Conservation (phyloP, 2,797 vertebrate species). For the Myripristis murdjan region DNA sequence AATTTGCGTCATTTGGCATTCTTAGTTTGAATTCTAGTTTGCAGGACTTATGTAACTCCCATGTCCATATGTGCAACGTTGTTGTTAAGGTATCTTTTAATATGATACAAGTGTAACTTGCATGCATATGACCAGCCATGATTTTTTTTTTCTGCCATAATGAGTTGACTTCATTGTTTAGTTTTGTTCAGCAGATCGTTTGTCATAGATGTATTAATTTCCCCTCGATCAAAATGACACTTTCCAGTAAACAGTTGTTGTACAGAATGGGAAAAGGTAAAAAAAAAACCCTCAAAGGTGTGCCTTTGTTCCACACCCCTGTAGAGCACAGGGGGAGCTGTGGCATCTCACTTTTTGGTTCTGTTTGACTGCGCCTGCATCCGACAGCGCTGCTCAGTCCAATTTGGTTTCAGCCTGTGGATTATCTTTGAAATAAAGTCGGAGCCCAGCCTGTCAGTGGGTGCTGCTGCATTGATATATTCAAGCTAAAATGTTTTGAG, state of each 20-base stretch:
- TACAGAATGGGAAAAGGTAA: constrained; percentile 20
- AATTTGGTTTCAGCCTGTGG: constrained; percentile 62
- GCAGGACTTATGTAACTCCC: too few species aligned
- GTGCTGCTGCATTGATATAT: constrained; percentile 61
- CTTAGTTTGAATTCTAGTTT: constrained; percentile 10
- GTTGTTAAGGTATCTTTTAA: neutral
- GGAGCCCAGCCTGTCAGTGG: constrained; percentile 56
- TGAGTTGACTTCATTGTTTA: constrained; percentile 22
- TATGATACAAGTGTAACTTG: neutral
- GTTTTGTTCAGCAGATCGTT: constrained; percentile 34
- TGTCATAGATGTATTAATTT: constrained; percentile 2
- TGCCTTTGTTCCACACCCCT: constrained; percentile 7
- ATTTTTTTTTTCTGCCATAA: too few species aligned
- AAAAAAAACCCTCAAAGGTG: constrained; percentile 11
- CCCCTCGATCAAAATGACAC: neutral
- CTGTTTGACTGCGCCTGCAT: constrained; percentile 50
- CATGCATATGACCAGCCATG: constrained; percentile 1
- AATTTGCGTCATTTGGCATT: constrained; percentile 9
- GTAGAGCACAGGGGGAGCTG: constrained; percentile 49
- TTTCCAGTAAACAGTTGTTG: constrained; percentile 5
- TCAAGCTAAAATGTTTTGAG: constrained; percentile 57
- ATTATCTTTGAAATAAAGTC: constrained; percentile 73
- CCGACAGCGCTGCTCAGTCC: constrained; percentile 48
- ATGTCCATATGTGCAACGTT: neutral
- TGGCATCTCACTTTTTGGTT: constrained; percentile 54